Conservation (phyloP, 2,888 invertebrate species). For the Dolichopus griseipennis region DNA sequence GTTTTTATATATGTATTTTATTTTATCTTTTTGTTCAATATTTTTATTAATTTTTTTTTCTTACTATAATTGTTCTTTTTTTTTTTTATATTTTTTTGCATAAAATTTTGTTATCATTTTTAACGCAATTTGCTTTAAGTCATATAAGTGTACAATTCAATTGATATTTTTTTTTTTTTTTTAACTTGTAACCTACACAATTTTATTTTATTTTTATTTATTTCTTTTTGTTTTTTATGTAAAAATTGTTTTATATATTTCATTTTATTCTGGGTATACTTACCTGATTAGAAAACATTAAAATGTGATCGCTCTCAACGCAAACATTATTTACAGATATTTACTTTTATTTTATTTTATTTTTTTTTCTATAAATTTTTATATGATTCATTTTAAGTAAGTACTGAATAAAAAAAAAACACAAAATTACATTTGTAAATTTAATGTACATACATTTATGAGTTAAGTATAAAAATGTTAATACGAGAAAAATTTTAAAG, state of each 20-base stretch:
- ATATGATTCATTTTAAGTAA: not conserved
- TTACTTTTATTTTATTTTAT: too few relatives aligned
- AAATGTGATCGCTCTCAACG: slow-evolving; percentile 1
- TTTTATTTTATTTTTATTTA: not conserved
- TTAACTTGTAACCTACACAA: not conserved
- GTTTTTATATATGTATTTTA: not conserved
- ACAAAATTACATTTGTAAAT: too few relatives aligned
- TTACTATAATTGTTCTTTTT: not conserved
- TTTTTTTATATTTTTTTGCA: not conserved
- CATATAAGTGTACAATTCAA: not conserved
- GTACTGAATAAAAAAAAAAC: too few relatives aligned
- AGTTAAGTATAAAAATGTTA: too few relatives aligned
- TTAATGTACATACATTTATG: too few relatives aligned
- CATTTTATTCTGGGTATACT: not conserved
- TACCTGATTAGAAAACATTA: not conserved
- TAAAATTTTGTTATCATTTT: not conserved
- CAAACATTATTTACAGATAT: not conserved
- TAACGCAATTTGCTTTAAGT: not conserved
- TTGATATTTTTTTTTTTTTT: not conserved
- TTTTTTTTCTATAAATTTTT: not conserved
- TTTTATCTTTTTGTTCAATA: not conserved
- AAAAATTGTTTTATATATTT: too few relatives aligned
- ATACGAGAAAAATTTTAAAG: too few relatives aligned
- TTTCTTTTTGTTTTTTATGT: not conserved
- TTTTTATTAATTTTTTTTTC: not conserved